phyloP scores from a whole-genome alignment of 2,113 vertebrate species.

The Excalfactoria chinensis region DNA sequence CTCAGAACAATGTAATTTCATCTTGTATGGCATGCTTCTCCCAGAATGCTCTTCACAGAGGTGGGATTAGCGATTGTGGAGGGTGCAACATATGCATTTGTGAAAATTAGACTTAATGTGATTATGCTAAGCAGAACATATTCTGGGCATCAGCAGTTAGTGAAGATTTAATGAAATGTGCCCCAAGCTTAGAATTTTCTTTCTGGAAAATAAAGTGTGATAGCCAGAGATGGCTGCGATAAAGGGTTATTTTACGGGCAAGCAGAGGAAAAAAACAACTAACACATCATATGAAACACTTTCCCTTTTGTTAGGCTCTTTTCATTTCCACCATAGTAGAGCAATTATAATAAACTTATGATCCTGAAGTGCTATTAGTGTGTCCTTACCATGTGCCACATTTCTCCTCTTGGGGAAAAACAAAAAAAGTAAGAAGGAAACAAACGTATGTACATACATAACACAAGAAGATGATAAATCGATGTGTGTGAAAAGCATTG shows the following conservation, averaged over 20 bases:
- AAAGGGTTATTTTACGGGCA: background rate
- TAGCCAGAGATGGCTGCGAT: background rate
- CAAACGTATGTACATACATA: background rate
- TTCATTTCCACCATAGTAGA: background rate
- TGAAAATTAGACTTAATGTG: slow-evolving; percentile 49
- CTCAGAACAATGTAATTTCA: slow-evolving; percentile 1
- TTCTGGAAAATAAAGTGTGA: background rate
- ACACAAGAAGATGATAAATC: background rate
- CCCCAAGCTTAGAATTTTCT: slow-evolving; percentile 12
- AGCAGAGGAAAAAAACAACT: slow-evolving; percentile 33
- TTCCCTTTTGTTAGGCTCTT: background rate
- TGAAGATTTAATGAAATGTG: slow-evolving; percentile 45
- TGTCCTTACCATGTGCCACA: background rate
- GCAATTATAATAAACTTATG: background rate
- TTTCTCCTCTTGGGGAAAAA: background rate
- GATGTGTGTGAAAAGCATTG: background rate
- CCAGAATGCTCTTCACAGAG: background rate
- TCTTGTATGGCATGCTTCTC: background rate
- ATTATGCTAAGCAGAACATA: slow-evolving; percentile 47
- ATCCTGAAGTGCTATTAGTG: background rate
- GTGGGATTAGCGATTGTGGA: background rate
- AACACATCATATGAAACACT: background rate
- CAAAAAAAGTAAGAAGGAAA: background rate
- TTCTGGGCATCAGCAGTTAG: background rate
- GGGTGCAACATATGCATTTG: background rate